Conservation (phyloP, 2,888 invertebrate species). For the Diadromus collaris region DNA sequence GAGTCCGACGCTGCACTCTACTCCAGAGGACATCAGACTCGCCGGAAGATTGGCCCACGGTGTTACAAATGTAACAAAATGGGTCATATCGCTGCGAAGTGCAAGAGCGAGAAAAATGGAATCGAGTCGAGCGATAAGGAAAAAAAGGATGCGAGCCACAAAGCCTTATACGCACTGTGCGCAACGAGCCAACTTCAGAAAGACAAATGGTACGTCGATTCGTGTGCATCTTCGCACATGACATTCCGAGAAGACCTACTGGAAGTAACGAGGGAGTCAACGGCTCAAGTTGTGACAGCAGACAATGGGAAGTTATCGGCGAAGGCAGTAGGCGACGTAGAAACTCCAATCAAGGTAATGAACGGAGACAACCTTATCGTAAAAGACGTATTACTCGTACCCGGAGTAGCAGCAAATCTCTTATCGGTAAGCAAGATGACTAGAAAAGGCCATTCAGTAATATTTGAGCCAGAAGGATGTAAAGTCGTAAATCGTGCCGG, state of each 20-base stretch:
- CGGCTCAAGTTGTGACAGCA: conserved; percentile 33
- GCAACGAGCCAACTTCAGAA: conserved; percentile 79
- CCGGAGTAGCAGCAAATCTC: conserved; percentile 57
- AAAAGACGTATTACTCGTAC: conserved; percentile 51
- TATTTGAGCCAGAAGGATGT: conserved; percentile 26
- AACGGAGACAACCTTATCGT: not conserved
- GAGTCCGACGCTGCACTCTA: conserved; percentile 18
- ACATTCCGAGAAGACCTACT: conserved; percentile 31
- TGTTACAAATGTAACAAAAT: conserved; percentile 39
- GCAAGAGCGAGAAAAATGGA: conserved; percentile 14
- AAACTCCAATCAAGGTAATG: conserved; percentile 17
- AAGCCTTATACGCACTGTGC: conserved; percentile 31
- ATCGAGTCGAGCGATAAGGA: not conserved
- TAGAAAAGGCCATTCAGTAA: conserved; percentile 29
- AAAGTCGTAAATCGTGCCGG: conserved; percentile 7
- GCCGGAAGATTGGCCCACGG: conserved; percentile 11
- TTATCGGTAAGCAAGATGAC: conserved; percentile 60
- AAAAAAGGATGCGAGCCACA: not conserved
- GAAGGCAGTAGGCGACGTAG: conserved; percentile 55
- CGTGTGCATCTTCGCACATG: conserved; percentile 68
- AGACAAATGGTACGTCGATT: conserved; percentile 77
- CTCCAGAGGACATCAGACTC: conserved; percentile 10
- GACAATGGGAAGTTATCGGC: conserved; percentile 50
- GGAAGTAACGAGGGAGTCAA: not conserved
- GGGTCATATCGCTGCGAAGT: conserved; percentile 28